Evolutionary conservation across 1,140 invertebrate species (phyloP), one percentile per base, ranked within the genome.

Genomic region (Melipona quadrifasciata): DNA sequence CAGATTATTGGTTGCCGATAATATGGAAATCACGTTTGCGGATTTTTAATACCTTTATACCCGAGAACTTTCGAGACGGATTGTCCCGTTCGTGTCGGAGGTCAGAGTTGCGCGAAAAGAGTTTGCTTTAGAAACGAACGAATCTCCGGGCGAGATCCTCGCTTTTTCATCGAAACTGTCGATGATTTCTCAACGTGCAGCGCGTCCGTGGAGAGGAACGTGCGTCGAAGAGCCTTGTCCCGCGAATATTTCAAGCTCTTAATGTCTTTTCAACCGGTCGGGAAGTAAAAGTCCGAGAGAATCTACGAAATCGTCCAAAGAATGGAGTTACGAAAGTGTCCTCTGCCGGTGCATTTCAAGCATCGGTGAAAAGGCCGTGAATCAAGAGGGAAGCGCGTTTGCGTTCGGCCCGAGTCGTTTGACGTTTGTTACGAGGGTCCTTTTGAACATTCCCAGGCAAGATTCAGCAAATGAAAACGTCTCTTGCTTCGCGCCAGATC

Each of bases 1-100:
- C 19, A 47, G 39, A 51, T 71, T 71, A 71, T 47, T 71, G 68
- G 34, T 47, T 71, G 68, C 39, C 68, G 68, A 71, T 71, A 47
- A 71, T 34, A 71, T 47, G 39, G 39, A n/a, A n/a, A 51, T 71
- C 39, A 71, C 47, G 39, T 47, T 47, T 47, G 21, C 39, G 0
- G 21, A 17, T 47, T 71, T 51, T 34, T 70, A 34, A 39, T 70
- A 39, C 1, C 39, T 70, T 39, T 27, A 16, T 21, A 21, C 21
- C 34, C 4, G n/a, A 21, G 8, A 39, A 24, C 21, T 14, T 70
- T 1, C 11, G 34, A 24, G 1, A 12, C 21, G 19, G 65, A 21
- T 24, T 39, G 14, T 14, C 11, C 11, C 31, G n/a, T n/a, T n/a
- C n/a, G 11, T 21, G 8, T 67, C 34, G 31, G 31, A 67, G n/a